Conservation (phyloP, 2,113 vertebrate genomes). For the Geococcyx californianus region DNA sequence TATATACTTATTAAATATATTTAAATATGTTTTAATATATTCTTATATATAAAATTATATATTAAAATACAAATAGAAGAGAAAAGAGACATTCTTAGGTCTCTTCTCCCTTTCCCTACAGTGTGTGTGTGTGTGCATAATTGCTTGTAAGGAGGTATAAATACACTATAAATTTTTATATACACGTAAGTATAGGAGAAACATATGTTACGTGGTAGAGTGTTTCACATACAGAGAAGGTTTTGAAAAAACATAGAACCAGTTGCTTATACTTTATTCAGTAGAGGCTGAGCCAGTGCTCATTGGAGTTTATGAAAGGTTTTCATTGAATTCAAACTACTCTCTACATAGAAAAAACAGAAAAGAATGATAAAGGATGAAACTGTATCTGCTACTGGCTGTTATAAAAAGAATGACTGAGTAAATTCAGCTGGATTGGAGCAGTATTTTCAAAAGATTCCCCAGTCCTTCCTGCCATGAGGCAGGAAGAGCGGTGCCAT, state of each 20-base stretch:
- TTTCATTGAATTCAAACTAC: neutral
- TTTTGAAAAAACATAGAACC: neutral
- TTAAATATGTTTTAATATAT: too few relatives aligned
- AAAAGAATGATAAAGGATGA: neutral
- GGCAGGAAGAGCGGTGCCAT: neutral
- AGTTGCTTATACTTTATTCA: neutral
- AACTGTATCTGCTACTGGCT: neutral
- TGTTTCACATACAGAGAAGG: neutral
- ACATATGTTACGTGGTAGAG: neutral
- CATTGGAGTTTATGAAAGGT: neutral
- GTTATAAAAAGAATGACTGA: neutral
- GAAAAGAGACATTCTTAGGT: neutral
- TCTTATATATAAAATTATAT: too few relatives aligned
- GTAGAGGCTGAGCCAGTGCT: neutral
- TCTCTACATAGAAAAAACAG: neutral
- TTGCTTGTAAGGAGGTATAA: neutral
- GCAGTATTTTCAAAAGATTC: neutral
- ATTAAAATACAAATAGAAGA: neutral
- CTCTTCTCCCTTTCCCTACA: neutral
- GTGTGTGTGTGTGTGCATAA: too few relatives aligned
- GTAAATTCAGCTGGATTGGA: neutral
- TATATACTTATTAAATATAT: neutral
- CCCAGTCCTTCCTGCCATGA: neutral
- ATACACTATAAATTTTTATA: neutral
- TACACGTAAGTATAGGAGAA: neutral